These are phyloP conservation scores for Pterostichus niger DNA, from an alignment of 2,888 invertebrate genomes.

Conservation along the genomic window DNA sequence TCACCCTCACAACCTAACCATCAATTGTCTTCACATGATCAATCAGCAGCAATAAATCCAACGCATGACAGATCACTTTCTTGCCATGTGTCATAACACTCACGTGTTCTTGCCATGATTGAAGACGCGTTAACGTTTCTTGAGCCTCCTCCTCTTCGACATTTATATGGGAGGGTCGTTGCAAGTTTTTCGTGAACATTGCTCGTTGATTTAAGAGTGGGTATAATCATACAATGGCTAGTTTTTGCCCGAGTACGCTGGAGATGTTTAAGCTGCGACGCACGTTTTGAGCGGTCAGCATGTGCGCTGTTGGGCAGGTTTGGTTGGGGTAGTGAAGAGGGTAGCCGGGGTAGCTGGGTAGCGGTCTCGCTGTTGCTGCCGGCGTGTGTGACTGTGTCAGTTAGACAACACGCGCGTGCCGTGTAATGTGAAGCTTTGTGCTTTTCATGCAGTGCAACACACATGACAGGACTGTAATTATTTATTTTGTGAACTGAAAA, in stretches of 20 bases:
- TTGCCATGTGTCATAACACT: constrained; percentile 57
- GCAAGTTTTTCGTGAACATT: constrained; percentile 38
- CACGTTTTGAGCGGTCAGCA: constrained; percentile 42
- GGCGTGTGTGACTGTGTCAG: not conserved
- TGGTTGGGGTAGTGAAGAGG: not conserved
- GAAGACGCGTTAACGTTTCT: constrained; percentile 30
- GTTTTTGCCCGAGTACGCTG: constrained; percentile 9
- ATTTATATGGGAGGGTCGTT: constrained; percentile 24
- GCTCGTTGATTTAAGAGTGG: constrained; percentile 52
- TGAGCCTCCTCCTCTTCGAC: not conserved
- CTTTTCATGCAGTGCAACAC: constrained; percentile 14
- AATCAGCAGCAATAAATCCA: constrained; percentile 57
- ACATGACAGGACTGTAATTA: not conserved
- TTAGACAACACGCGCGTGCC: not conserved
- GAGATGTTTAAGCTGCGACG: constrained; percentile 16
- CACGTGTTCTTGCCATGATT: not conserved
- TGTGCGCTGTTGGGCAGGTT: not conserved
- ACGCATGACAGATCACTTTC: constrained; percentile 57
- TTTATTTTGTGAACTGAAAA: not conserved
- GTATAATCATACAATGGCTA: constrained; percentile 51
- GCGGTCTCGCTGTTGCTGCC: not conserved
- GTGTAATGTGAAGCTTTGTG: constrained; percentile 2
- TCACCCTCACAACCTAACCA: not conserved
- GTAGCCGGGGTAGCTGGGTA: no score
- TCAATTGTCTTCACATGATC: constrained; percentile 43